These are phyloP conservation scores for Heliconius aoede DNA, from an alignment of 2,888 invertebrate species.

Conservation along the genomic window DNA sequence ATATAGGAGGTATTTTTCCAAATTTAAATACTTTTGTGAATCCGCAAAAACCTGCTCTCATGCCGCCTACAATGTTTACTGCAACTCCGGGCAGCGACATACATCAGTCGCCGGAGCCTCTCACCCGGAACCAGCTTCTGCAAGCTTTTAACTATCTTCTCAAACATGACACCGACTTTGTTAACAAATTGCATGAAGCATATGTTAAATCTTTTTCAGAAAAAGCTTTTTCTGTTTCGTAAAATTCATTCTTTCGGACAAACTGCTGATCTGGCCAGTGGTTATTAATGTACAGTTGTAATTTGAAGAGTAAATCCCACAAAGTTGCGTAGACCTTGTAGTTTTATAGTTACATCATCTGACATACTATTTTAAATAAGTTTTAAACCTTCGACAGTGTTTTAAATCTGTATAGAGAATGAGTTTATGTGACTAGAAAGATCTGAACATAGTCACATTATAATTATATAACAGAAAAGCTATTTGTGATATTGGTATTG, in stretches of 20 bases:
- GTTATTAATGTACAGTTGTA: slow-evolving; percentile 77
- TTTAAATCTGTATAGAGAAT: slow-evolving; percentile 73
- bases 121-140: slow-evolving; percentile 93
- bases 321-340: slow-evolving; percentile 55
- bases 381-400: slow-evolving; percentile 78
- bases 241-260: slow-evolving; percentile 64
- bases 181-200: slow-evolving; percentile 94
- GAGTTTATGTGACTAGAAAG: slow-evolving; percentile 72
- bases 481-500: slow-evolving; percentile 77
- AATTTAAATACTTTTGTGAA: slow-evolving; percentile 68
- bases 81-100: slow-evolving; percentile 81
- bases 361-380: slow-evolving; percentile 79
- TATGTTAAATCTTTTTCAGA: slow-evolving; percentile 94
- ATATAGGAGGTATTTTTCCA: slow-evolving; percentile 64
- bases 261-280: slow-evolving; percentile 62
- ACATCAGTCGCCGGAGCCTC: slow-evolving; percentile 85
- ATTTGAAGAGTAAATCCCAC: slow-evolving; percentile 76
- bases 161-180: slow-evolving; percentile 94
- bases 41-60: slow-evolving; percentile 88
- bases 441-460: slow-evolving; percentile 56
- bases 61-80: slow-evolving; percentile 94
- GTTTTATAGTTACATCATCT: slow-evolving; percentile 58
- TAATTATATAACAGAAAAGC: slow-evolving; percentile 65
- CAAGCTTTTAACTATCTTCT: slow-evolving; percentile 94
- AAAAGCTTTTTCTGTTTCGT: slow-evolving; percentile 79